Percentiles rank a stretch among this genome's conserved stretches.
Evolutionary conservation across 2,113 vertebrate species (phyloP).

Genomic region (Myotis lucifugus): DNA sequence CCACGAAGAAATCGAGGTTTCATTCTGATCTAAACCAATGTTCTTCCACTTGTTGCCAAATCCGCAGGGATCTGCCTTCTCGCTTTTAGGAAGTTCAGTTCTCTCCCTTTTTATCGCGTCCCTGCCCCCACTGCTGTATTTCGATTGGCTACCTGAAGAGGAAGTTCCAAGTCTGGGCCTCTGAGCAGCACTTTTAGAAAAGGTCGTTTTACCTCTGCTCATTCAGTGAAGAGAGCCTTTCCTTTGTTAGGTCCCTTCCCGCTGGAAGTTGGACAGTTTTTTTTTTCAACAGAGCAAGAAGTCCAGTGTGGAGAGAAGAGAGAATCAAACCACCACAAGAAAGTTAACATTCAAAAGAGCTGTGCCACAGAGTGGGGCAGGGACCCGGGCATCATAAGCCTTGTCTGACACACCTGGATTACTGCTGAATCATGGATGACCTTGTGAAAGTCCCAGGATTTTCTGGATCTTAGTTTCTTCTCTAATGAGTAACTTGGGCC

Average conservation of each 20-base stretch:
- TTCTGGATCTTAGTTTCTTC: neutral
- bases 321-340: neutral
- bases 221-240: neutral
- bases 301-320: neutral
- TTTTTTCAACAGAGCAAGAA: neutral
- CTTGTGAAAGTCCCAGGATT: neutral
- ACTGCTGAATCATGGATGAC: neutral
- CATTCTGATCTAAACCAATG: slow-evolving; percentile 12
- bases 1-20: slow-evolving; percentile 9
- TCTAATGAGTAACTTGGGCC: neutral
- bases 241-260: neutral
- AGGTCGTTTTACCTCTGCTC: neutral
- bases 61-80: neutral
- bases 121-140: neutral
- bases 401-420: neutral
- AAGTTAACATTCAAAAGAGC: neutral
- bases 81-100: neutral
- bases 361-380: neutral
- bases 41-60: neutral
- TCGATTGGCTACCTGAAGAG: neutral
- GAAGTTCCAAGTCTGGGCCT: neutral
- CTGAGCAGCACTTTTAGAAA: neutral
- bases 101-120: neutral
- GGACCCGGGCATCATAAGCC: neutral
- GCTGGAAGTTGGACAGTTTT: neutral